These are phyloP conservation scores for Chrysodeixis includens DNA, from an alignment of 2,888 invertebrate genomes.

Conservation along the genomic window DNA sequence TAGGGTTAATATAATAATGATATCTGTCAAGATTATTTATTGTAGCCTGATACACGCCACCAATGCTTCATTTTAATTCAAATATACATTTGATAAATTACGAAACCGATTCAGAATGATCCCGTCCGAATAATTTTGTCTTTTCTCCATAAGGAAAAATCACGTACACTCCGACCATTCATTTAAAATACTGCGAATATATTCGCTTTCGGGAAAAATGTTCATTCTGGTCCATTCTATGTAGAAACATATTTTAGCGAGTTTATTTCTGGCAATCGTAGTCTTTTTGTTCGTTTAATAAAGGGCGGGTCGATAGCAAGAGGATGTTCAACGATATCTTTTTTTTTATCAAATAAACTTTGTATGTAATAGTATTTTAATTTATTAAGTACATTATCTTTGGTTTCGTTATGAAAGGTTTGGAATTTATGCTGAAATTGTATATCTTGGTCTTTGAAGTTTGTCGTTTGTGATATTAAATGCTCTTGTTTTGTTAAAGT, in stretches of 20 bases:
- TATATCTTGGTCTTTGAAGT: not conserved
- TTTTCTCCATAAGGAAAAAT: not conserved
- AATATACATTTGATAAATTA: slow-evolving; percentile 1
- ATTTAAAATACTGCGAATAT: slow-evolving; percentile 1
- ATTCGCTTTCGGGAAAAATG: slow-evolving; percentile 31
- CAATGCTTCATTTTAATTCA: not conserved
- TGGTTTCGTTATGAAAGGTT: not conserved
- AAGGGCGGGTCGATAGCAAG: slow-evolving; percentile 55
- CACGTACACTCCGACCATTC: not conserved
- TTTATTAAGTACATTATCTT: slow-evolving; percentile 4
- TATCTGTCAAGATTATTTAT: too few relatives aligned
- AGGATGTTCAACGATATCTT: slow-evolving; percentile 45
- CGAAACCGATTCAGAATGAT: not conserved
- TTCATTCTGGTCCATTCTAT: slow-evolving; percentile 32
- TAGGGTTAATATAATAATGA: not conserved
- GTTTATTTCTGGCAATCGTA: slow-evolving; percentile 44
- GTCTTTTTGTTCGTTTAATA: slow-evolving; percentile 46
- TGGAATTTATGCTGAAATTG: not conserved
- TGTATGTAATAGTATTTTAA: slow-evolving; percentile 23
- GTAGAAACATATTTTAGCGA: slow-evolving; percentile 29
- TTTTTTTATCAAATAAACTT: slow-evolving; percentile 37
- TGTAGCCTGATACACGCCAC: too few relatives aligned
- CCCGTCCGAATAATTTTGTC: not conserved
- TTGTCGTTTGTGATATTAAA: not conserved
- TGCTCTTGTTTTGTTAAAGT: not conserved